Evolutionary conservation across 1,140 invertebrate species (phyloP).

Genomic region (Drosophila novamexicana): DNA sequence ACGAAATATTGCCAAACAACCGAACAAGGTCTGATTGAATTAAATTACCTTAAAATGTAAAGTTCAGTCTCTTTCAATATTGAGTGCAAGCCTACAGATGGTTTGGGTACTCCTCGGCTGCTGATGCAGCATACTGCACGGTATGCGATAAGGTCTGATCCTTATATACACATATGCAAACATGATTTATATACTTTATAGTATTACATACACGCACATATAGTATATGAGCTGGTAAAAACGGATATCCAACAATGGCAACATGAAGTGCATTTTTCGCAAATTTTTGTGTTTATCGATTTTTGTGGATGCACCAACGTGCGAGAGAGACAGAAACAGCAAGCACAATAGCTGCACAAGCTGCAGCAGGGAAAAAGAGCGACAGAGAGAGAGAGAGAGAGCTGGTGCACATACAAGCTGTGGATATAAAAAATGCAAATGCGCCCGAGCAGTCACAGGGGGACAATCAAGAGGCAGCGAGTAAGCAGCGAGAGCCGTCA

Average conservation of each 20-base stretch:
- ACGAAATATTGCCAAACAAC: conserved; percentile 10
- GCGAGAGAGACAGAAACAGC: conserved; percentile 13
- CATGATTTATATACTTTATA: conserved; percentile 14
- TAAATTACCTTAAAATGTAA: conserved; percentile 45
- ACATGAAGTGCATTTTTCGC: conserved; percentile 45
- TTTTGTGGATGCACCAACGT: conserved; percentile 28
- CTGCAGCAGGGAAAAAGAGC: not conserved
- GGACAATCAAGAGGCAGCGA: conserved; percentile 14
- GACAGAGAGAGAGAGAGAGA: conserved; percentile 1
- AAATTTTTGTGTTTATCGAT: conserved; percentile 47
- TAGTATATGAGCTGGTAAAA: conserved; percentile 22
- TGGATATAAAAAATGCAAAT: conserved; percentile 56
- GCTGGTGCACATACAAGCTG: conserved; percentile 25
- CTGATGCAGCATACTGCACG: conserved; percentile 14
- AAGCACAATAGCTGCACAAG: conserved; percentile 7
- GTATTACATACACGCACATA: conserved; percentile 1
- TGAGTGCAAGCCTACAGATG: not conserved
- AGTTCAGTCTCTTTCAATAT: conserved; percentile 37
- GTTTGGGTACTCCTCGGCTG: not conserved
- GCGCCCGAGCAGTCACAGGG: conserved; percentile 17
- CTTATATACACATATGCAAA: conserved; percentile 34
- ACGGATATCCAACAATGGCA: conserved; percentile 45
- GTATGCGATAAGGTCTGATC: conserved; percentile 39
- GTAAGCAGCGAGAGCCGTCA: not conserved
- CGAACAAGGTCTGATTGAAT: conserved; percentile 43